phyloP scores from a whole-genome alignment of 1,140 invertebrate genomes.

The Goniozus legneri region DNA sequence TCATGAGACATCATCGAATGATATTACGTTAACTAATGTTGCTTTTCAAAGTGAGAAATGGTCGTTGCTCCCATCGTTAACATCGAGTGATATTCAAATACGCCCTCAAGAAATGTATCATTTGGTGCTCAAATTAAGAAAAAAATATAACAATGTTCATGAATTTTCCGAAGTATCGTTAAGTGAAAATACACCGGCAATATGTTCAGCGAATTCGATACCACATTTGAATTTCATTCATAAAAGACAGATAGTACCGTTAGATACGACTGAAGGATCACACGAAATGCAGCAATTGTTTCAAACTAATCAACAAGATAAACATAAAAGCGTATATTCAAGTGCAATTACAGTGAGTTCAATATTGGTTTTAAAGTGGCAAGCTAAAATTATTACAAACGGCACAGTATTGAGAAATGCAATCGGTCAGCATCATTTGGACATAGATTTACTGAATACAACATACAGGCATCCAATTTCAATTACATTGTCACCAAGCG shows the following conservation, averaged over 20 bases:
- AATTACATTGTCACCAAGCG: conserved; percentile 26
- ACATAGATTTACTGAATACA: conserved; percentile 42
- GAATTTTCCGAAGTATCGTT: conserved; percentile 46
- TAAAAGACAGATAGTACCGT: conserved; percentile 31
- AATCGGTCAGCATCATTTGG: conserved; percentile 50
- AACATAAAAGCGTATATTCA: conserved; percentile 10
- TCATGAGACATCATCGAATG: conserved; percentile 59
- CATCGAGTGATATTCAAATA: conserved; percentile 44
- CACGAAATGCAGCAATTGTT: conserved; percentile 20
- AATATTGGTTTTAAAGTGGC: conserved; percentile 43
- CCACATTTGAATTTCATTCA: conserved; percentile 43
- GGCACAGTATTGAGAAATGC: conserved; percentile 32
- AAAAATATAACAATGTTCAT: conserved; percentile 21
- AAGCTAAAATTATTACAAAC: conserved; percentile 39
- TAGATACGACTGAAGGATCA: conserved; percentile 23
- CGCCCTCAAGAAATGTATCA: conserved; percentile 56
- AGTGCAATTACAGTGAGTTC: conserved; percentile 36
- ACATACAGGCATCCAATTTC: conserved; percentile 43
- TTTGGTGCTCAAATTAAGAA: conserved; percentile 53
- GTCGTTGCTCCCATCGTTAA: conserved; percentile 46
- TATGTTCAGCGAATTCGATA: conserved; percentile 12
- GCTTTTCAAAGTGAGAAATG: conserved; percentile 58
- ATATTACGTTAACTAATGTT: conserved; percentile 60
- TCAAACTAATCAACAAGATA: conserved; percentile 14
- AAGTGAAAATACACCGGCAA: conserved; percentile 18